Conservation (phyloP, 2,797 vertebrate species). For the Trematomus bernacchii region DNA sequence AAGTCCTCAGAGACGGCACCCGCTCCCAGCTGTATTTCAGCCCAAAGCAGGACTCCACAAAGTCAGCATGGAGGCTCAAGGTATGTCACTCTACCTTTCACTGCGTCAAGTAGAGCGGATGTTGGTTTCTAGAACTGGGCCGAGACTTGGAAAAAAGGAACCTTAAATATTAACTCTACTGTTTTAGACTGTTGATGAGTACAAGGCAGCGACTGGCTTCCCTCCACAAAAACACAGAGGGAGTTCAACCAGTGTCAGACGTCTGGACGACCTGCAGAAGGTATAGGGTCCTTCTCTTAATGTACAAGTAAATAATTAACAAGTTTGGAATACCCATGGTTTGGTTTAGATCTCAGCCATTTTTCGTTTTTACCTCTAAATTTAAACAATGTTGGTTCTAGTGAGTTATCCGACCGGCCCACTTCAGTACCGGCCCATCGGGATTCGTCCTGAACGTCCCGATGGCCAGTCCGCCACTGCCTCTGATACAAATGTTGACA, state of each 20-base stretch:
- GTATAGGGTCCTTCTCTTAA: not conserved
- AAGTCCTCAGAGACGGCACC: not conserved
- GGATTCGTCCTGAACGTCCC: too few species aligned
- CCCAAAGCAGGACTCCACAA: not conserved
- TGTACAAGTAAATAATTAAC: not conserved
- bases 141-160: too few species aligned
- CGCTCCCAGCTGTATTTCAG: not conserved
- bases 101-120: not conserved
- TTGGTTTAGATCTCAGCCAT: too few species aligned
- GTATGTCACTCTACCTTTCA: not conserved
- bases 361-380: too few species aligned
- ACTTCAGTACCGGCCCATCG: too few species aligned
- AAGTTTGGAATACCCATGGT: too few species aligned
- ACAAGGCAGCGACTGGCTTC: not conserved
- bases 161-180: not conserved
- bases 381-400: not conserved
- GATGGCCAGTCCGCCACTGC: too few species aligned
- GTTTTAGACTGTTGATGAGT: not conserved
- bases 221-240: not conserved
- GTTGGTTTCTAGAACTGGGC: not conserved
- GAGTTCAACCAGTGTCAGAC: not conserved
- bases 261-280: not conserved
- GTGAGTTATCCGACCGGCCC: too few species aligned
- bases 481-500: too few species aligned
- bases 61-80: not conserved